Conservation (phyloP, 2,888 invertebrate species). For the Flexamia atlantica region DNA sequence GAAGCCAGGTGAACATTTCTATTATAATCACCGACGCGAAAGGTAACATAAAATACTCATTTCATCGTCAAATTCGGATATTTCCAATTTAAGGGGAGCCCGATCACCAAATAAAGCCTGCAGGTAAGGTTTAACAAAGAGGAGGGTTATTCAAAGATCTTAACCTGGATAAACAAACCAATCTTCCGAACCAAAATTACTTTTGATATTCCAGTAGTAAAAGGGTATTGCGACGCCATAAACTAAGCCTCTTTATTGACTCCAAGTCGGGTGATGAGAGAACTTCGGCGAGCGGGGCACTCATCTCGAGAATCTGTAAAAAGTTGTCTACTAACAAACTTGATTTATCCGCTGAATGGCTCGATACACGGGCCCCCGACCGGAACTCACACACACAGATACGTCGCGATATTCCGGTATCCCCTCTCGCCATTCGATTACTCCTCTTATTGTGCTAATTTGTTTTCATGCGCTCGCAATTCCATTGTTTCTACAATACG, state of each 20-base stretch:
- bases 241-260: constrained; percentile 56
- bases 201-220: constrained; percentile 51
- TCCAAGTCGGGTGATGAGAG: constrained; percentile 35
- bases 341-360: constrained; percentile 41
- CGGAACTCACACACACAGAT: constrained; percentile 3
- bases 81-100: constrained; percentile 19
- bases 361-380: constrained; percentile 26
- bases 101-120: constrained; percentile 38
- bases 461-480: constrained; percentile 50
- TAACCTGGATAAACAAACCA: constrained; percentile 59
- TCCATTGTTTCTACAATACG: constrained; percentile 47
- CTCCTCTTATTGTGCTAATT: constrained; percentile 46
- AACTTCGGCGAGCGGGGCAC: constrained; percentile 15
- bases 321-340: constrained; percentile 55
- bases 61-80: constrained; percentile 17
- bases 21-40: background rate
- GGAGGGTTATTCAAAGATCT: constrained; percentile 54
- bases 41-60: background rate
- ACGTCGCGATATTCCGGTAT: no score
- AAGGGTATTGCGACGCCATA: constrained; percentile 54
- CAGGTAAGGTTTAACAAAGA: constrained; percentile 9
- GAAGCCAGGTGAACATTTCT: background rate
- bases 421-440: constrained; percentile 16
- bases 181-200: constrained; percentile 55
- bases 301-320: constrained; percentile 56